Conservation (phyloP, 1,140 invertebrate genomes). For the Teleopsis dalmanni region DNA sequence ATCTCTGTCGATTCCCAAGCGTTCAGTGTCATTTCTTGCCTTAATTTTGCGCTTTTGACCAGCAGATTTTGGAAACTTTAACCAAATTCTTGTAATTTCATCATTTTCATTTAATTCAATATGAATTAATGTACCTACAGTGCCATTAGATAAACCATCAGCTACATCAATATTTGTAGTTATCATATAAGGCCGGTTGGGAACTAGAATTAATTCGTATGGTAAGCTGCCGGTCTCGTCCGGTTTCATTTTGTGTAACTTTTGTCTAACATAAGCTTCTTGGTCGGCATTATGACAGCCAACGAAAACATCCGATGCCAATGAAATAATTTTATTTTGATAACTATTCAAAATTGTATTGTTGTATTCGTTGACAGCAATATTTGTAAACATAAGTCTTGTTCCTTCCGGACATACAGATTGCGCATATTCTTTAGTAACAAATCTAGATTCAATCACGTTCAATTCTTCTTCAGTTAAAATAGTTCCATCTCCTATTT, state of each 20-base stretch:
- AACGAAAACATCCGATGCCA: no score
- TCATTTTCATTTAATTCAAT: not conserved
- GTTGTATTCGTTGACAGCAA: no score
- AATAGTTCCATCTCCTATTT: no score
- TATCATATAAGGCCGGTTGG: not conserved
- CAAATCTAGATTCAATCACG: no score
- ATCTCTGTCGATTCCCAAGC: not conserved
- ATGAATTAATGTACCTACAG: not conserved
- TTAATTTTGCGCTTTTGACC: no score
- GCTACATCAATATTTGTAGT: not conserved
- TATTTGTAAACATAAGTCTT: no score
- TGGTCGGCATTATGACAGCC: no score
- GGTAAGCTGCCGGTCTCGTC: not conserved
- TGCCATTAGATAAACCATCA: constrained; percentile 3
- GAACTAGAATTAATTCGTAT: not conserved
- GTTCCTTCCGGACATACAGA: no score
- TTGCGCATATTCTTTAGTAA: no score
- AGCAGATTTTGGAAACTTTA: not conserved
- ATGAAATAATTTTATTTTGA: no score
- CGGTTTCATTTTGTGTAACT: not conserved
- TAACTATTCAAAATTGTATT: no score
- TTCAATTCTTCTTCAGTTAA: no score
- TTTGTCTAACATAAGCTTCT: not conserved
- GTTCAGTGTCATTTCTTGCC: not conserved
- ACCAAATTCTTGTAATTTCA: not conserved